These are phyloP conservation scores for Chanos chanos DNA, from an alignment of 2,797 vertebrate genomes.

Conservation along the genomic window DNA sequence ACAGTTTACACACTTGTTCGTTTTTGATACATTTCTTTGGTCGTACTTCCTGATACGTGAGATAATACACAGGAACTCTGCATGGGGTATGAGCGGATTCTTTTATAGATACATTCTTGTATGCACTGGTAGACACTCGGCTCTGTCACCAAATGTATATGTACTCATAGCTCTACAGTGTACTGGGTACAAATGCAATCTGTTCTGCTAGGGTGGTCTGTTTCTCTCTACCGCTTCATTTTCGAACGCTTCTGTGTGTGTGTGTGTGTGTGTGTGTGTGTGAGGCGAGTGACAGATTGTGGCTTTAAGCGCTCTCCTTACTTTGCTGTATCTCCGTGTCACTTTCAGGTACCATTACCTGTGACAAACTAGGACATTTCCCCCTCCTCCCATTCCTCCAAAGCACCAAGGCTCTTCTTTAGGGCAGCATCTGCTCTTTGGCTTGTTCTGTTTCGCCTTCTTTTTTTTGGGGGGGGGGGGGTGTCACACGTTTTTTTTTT, in stretches of 20 bases:
- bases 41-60: too few species aligned
- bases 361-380: constrained; percentile 54
- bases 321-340: constrained; percentile 69
- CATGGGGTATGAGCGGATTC: too few species aligned
- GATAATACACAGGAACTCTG: too few species aligned
- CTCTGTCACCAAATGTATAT: too few species aligned
- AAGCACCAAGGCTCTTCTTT: constrained; percentile 21
- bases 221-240: constrained; percentile 73
- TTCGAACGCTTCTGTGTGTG: constrained; percentile 59
- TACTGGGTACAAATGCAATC: constrained; percentile 72
- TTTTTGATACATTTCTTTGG: too few species aligned
- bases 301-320: constrained; percentile 72
- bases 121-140: too few species aligned
- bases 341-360: constrained; percentile 76
- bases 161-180: constrained; percentile 52
- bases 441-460: too few species aligned
- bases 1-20: too few species aligned
- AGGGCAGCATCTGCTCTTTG: constrained; percentile 18
- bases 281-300: constrained; percentile 75
- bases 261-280: too few species aligned
- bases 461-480: too few species aligned
- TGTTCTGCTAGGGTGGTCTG: constrained; percentile 73
- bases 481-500: too few species aligned
- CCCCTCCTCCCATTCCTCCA: constrained; percentile 25
- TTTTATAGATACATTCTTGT: too few species aligned